Base-by-base conservation (phyloP, 1,140 invertebrate genomes). In the Camponotus vicinus region DNA sequence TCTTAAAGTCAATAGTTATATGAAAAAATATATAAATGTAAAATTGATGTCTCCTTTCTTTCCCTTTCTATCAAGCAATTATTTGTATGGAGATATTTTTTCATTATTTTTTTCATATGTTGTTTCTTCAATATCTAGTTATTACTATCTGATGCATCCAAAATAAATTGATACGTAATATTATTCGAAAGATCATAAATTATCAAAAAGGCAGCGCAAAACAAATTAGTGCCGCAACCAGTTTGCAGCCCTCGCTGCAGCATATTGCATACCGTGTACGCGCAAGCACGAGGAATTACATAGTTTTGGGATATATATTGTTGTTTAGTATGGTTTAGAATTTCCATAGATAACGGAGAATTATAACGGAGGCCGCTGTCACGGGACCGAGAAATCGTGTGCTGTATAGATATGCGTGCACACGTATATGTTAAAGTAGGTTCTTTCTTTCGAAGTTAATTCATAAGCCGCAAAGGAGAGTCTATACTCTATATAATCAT, bases 271-370 rank as follows among this genome's bases (percentile, higher is more conserved):
- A 87, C 78, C 85, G 82, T 91, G 86, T 79, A 88, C 82, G 66
- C 89, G 73, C 55, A 84, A 79, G 82, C 86, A 85, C 86, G 79
- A 88, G 87, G 90, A 93, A 93, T 93, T 92, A 90, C 93, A 92
- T 93, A 93, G 92, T 94, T 94, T 93, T 92, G 91, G 92, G 89
- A 90, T 94, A 92, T 91, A 92, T 92, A 93, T 93, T 92, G 93
- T 94, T 94, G 93, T 94, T 93, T 93, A 93, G 93, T 92, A 92
- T 80, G 91, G 92, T 93, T 93, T 94, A 93, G 92, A 94, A 93
- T 94, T 94, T 94, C 93, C 93, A 94, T 94, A 94, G 93, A 94
- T 94, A 94, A 94, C 92, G 88, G 91, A 92, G 93, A 94, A 94
- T 94, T 94, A 94, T 93, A 92, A 94, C 89, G 91, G 88, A 90